Conservation (phyloP, 2,888 invertebrate species). For the Metellina segmentata region DNA sequence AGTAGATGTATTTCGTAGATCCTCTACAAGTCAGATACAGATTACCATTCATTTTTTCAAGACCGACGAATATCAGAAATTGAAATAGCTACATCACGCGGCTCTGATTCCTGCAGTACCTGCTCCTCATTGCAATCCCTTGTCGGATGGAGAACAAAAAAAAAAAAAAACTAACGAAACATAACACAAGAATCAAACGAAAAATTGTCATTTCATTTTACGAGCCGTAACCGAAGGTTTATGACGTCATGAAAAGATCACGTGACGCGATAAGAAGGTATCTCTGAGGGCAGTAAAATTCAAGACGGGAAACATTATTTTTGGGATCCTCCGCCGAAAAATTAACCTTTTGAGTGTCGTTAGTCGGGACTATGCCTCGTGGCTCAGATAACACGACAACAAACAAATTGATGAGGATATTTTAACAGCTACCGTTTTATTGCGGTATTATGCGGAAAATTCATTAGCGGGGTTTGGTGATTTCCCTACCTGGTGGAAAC, state of each 20-base stretch:
- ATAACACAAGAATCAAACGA: background rate
- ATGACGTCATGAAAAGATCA: conserved; percentile 45
- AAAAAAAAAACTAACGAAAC: background rate
- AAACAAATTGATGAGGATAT: conserved; percentile 26
- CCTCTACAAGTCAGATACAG: too few species aligned
- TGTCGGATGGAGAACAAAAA: too few species aligned
- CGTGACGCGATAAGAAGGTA: conserved; percentile 41
- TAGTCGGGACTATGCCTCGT: background rate
- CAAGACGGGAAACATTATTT: conserved; percentile 19
- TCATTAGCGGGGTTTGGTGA: background rate
- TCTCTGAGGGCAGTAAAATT: conserved; percentile 9
- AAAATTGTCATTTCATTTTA: conserved; percentile 49
- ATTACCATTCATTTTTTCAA: background rate
- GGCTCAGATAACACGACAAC: background rate
- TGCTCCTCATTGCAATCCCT: background rate
- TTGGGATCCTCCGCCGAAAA: background rate
- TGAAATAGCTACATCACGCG: background rate
- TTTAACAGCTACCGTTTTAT: conserved; percentile 27
- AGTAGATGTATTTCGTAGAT: too few species aligned
- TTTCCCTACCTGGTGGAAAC: background rate
- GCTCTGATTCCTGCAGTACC: background rate
- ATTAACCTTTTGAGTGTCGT: conserved; percentile 26
- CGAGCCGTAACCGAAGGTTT: conserved; percentile 43
- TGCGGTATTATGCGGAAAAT: background rate
- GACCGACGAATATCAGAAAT: background rate